Conservation (phyloP, 2,113 vertebrate genomes). For the Chaetodon trifascialis region DNA sequence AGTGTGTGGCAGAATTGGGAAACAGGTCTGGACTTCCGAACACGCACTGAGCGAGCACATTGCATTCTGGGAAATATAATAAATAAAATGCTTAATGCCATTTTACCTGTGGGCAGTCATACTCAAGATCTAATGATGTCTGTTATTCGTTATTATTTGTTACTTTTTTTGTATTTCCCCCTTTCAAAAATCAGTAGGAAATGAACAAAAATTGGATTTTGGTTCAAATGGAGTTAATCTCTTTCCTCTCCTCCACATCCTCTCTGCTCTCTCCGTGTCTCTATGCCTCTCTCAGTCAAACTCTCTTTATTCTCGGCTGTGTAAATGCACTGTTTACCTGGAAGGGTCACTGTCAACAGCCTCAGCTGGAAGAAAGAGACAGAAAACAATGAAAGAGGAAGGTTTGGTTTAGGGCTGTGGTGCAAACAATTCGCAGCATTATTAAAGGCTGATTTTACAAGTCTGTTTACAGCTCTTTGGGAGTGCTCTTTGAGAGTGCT, state of each 20-base stretch:
- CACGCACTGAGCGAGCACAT: constrained; percentile 83
- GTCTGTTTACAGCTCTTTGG: background rate
- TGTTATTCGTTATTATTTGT: background rate
- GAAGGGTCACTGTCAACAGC: constrained; percentile 86
- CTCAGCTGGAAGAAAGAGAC: constrained; percentile 77
- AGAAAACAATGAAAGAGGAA: constrained; percentile 25
- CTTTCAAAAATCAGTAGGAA: background rate
- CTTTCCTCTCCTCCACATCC: constrained; percentile 36
- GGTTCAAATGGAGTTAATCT: background rate
- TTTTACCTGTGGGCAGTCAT: constrained; percentile 11
- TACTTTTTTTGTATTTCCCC: background rate
- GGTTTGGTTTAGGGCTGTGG: background rate
- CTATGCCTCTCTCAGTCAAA: constrained; percentile 54
- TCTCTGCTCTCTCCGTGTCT: constrained; percentile 66
- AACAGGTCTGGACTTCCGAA: constrained; percentile 85
- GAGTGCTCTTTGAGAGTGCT: background rate
- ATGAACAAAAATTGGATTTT: constrained; percentile 5
- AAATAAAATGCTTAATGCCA: constrained; percentile 56
- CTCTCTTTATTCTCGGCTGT: constrained; percentile 26
- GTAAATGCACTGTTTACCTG: constrained; percentile 76
- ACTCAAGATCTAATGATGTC: constrained; percentile 9
- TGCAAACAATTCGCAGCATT: background rate
- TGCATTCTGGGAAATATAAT: constrained; percentile 86
- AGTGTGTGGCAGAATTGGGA: constrained; percentile 90
- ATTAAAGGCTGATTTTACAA: background rate